Base-by-base conservation (phyloP, 53 echinoderm and acorn worm species). In the Paelopatides confundens region DNA sequence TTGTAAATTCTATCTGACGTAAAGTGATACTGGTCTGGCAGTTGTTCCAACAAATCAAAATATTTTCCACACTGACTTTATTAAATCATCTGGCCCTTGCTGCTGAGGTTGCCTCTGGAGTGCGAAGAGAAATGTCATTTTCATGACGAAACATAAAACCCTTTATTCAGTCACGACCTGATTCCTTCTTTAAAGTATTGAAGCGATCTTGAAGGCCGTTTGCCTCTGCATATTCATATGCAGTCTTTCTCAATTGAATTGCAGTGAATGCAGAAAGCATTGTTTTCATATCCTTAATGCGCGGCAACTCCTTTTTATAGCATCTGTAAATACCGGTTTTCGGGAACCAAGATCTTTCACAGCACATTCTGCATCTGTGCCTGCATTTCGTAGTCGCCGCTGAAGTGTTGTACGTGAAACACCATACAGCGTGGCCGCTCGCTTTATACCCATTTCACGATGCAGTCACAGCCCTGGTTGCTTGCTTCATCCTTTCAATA, bases 41-140 rank as follows among this genome's bases (percentile, higher is more conserved):
- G 49, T 76, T 76, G 47, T 76, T 76, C 50, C 76, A 76, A 36
- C 76, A 71, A 71, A 40, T 71, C 74, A 37, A 71, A 71, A 37
- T 37, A 71, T 71, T 67, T 35, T 31, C 15, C 39, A 76, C 76
- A 76, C 76, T 76, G 76, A 40, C 76, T n/a, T 43, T 13, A 48
- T 76, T 76, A 48, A 48, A 76, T 47, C 76, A 18, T 46, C 50
- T 43, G 49, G 46, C 76, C 21, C 76, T 76, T 26, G 49, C 76
- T 76, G 76, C 76, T 46, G 76, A 76, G 24, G 76, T 49, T 43
- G 76, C 76, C 76, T 76, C 76, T 24, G 76, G 76, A 46, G 76
- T 76, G 48, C 49, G 76, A 7, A 76, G 76, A 21, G 76, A 76
- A 76, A 76, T 43, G 21, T 47, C 24, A 48, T 76, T 27, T 76